These are phyloP conservation scores for Stegostoma tigrinum DNA, from an alignment of 2,113 vertebrate species.

Conservation along the genomic window DNA sequence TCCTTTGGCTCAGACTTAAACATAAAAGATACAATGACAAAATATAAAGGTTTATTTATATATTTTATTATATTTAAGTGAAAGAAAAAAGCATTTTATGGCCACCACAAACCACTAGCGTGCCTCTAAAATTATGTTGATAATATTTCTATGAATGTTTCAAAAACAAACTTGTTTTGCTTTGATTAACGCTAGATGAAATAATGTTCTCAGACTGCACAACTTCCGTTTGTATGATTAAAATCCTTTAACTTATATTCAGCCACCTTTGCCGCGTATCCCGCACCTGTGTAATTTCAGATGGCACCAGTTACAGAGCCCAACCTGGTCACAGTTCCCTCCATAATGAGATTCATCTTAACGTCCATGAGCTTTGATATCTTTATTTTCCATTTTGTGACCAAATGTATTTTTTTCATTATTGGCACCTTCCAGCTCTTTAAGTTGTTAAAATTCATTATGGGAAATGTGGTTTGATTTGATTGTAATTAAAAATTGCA, in stretches of 20 bases:
- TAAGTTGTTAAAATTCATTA: not conserved
- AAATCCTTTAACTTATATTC: not conserved
- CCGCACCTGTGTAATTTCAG: not conserved
- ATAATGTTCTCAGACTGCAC: not conserved
- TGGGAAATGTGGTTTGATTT: not conserved
- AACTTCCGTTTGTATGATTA: not conserved
- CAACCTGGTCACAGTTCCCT: not conserved
- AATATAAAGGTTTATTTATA: not conserved
- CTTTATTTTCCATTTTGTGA: no score
- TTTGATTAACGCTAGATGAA: not conserved
- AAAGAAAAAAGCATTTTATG: not conserved
- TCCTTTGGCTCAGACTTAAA: no score
- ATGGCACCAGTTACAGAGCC: not conserved
- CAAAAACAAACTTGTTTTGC: not conserved
- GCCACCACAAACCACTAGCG: no score
- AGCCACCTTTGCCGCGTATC: not conserved
- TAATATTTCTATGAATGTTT: not conserved
- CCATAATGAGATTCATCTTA: no score
- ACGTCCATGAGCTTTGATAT: no score
- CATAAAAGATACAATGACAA: no score
- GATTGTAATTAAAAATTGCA: not conserved
- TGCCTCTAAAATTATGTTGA: not conserved
- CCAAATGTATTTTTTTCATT: no score
- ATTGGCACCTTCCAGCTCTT: not conserved
- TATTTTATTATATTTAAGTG: not conserved